Conservation (phyloP, 2,888 invertebrate species). For the Eurytoma californica region DNA sequence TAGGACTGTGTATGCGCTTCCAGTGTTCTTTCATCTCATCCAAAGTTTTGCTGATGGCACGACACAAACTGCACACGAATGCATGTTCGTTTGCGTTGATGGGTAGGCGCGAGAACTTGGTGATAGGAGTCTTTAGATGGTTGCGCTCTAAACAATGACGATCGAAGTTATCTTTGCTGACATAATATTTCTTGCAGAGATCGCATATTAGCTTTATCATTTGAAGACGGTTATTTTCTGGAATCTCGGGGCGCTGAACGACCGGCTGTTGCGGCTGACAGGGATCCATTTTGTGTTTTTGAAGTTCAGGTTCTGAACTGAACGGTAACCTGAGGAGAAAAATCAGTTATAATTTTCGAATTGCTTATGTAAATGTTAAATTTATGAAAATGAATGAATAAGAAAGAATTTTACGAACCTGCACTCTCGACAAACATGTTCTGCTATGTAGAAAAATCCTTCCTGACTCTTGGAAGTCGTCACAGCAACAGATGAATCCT, state of each 20-base stretch:
- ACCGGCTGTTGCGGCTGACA: conserved; percentile 13
- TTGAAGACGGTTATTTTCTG: conserved; percentile 35
- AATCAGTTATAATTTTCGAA: neutral
- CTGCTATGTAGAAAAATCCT: conserved; percentile 66
- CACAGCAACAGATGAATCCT: conserved; percentile 55
- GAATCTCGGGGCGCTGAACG: neutral
- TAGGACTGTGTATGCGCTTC: conserved; percentile 52
- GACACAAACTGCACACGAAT: conserved; percentile 63
- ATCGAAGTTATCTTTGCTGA: conserved; percentile 54
- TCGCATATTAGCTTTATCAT: conserved; percentile 57
- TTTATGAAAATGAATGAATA: too few species aligned
- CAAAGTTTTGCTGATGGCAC: conserved; percentile 40
- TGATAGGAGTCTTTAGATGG: conserved; percentile 53
- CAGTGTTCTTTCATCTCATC: conserved; percentile 55
- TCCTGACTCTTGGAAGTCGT: conserved; percentile 54
- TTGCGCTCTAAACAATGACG: conserved; percentile 53
- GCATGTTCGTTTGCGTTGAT: conserved; percentile 33
- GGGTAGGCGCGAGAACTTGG: conserved; percentile 44
- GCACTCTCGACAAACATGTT: conserved; percentile 66
- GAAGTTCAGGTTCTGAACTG: conserved; percentile 57
- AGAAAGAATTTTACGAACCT: conserved; percentile 47
- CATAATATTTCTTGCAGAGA: conserved; percentile 56
- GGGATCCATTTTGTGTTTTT: conserved; percentile 52
- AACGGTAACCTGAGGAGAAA: conserved; percentile 58
- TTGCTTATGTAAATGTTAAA: neutral